Conservation (phyloP, 2,888 invertebrate genomes). For the Orgyia antiqua region DNA sequence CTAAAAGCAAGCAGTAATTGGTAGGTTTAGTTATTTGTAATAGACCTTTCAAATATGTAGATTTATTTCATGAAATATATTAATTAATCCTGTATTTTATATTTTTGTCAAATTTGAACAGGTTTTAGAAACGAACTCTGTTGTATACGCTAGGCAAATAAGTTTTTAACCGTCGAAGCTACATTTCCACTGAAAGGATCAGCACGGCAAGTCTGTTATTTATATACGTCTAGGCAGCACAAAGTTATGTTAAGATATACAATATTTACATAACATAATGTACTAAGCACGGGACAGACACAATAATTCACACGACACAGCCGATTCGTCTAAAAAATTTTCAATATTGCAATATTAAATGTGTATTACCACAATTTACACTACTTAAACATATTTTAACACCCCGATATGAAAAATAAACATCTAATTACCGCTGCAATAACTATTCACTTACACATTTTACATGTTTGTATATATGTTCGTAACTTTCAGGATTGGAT, state of each 20-base stretch:
- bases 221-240: too few relatives aligned
- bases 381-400: constrained; percentile 75
- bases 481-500: constrained; percentile 35
- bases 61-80: too few relatives aligned
- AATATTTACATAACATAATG: constrained; percentile 62
- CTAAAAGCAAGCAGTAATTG: constrained; percentile 68
- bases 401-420: constrained; percentile 78
- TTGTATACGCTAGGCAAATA: too few relatives aligned
- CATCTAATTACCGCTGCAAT: constrained; percentile 77
- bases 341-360: constrained; percentile 67
- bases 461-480: constrained; percentile 61
- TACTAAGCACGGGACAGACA: constrained; percentile 65
- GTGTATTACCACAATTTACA: constrained; percentile 68
- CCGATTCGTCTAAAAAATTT: constrained; percentile 68
- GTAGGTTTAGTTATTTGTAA: too few relatives aligned
- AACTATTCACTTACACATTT: constrained; percentile 78
- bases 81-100: too few relatives aligned
- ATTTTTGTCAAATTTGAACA: too few relatives aligned
- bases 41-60: too few relatives aligned
- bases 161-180: too few relatives aligned
- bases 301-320: constrained; percentile 70
- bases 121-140: too few relatives aligned
- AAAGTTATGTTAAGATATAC: constrained; percentile 19
- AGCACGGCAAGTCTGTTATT: too few relatives aligned
- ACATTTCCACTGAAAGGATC: too few relatives aligned